Base-by-base conservation (phyloP, 2,113 vertebrate species). In the Nicator chloris region DNA sequence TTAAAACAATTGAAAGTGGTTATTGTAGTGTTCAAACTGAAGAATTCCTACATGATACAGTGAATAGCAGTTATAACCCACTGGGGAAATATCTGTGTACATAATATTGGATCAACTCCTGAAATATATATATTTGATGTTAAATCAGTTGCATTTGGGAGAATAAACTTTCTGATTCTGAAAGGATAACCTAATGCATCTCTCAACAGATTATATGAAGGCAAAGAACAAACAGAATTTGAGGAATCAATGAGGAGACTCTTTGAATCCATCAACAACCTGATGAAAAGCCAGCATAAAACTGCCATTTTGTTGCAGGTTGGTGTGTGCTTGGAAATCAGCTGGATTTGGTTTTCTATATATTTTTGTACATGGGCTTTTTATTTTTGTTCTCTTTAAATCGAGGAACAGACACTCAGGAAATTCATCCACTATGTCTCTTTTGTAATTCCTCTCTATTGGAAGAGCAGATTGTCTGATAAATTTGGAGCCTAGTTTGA, bases 231-330 rank as follows among this genome's bases (percentile, higher is more conserved):
- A 97, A 97, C 93, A 6, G 99, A 99, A 95, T 99, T 99, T 97
- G 99, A 99, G 96, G 98, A 99, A 91, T 99, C 99, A 13, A 98
- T 99, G 98, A 98, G 98, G 89, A 98, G 97, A 47, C 98, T 99
- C 87, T 99, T 99, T 97, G 99, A 99, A 97, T 99, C 99, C 88
- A 99, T 99, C 97, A 99, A 99, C 98, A 99, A 98, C 75, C 96
- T 99, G 97, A 99, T 99, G 99, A 99, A 97, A 97, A 99, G 98
- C 56, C 98, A 99, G 71, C 96, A 98, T 95, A 98, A 98, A 95
- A 99, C 98, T 93, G 98, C 98, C 39, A 98, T 99, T 92, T 98
- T 99, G 90, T 96, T 98, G 91, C 98, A 99, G 99, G 99, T 99
- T 87, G 56, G 98, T 98, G 72, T 96, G 53, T 53, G 23, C 27